These are phyloP conservation scores for Prenolepis imparis DNA, from an alignment of 2,888 invertebrate genomes.

Conservation along the genomic window DNA sequence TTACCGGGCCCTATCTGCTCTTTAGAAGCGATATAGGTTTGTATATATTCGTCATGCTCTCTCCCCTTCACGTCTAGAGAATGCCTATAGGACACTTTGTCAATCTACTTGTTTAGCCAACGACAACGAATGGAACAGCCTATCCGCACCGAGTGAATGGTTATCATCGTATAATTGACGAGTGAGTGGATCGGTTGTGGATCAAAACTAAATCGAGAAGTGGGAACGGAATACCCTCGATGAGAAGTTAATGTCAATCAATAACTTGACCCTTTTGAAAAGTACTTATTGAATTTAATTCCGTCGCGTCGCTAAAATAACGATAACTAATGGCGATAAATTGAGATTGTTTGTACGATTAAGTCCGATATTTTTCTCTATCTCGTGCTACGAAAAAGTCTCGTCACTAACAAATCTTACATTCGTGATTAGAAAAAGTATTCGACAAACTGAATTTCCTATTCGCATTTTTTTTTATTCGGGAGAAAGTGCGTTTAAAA, in stretches of 20 bases:
- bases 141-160: slow-evolving; percentile 17
- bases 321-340: background rate
- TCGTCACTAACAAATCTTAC: background rate
- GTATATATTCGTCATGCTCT: background rate
- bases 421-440: background rate
- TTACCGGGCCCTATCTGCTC: background rate
- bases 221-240: slow-evolving; percentile 12
- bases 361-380: slow-evolving; percentile 23
- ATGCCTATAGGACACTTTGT: background rate
- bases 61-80: background rate
- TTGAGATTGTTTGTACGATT: background rate
- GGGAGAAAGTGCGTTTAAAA: background rate
- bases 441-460: background rate
- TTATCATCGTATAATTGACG: slow-evolving; percentile 52
- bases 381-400: background rate
- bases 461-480: background rate
- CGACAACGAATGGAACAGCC: slow-evolving; percentile 14
- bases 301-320: background rate
- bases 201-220: slow-evolving; percentile 25
- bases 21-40: background rate
- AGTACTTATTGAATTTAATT: slow-evolving; percentile 36
- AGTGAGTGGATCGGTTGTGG: slow-evolving; percentile 17
- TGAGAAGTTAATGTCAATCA: slow-evolving; percentile 42
- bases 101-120: background rate
- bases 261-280: slow-evolving; percentile 40